Base-by-base conservation (phyloP, 2,797 vertebrate genomes). In the Sebastiscus albofasciatus region DNA sequence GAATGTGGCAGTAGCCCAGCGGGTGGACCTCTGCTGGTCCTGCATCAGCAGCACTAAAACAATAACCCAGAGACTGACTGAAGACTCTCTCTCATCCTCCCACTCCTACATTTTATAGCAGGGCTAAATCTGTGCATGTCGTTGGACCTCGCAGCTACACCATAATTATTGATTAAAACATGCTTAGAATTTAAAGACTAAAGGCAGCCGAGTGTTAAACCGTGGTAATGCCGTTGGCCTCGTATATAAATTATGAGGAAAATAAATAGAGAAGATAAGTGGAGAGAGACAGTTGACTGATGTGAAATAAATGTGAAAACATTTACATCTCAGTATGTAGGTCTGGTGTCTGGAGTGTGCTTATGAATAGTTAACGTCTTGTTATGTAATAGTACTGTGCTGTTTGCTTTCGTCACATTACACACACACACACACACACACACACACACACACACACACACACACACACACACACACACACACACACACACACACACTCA, bases 291-390 rank as follows among this genome's bases (percentile, higher is more conserved):
- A 5, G 42, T 6, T 52, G 31, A 65, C 62, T 69, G 49, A 34
- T n/a, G 29, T 58, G 72, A 72, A 24, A 49, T 8, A n/a, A 54
- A 34, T 1, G 29, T 31, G 6, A 20, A 24, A 65, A 54, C 24
- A 52, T 24, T 27, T 20, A n/a, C 14, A 33, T 81, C 18, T 72
- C 31, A 29, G 52, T 56, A 77, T 85, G 75, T 81, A 72, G 75
- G 55, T 70, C 72, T 75, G 52, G 67, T 75, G 71, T 75, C 70
- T 74, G 8, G 67, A 81, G 80, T 62, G 42, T 54, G 31, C 55
- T 66, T 61, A 86, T 87, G 33, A 78, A 86, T 87, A 87, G 16
- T 87, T 87, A 62, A 87, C 75, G 39, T 46, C 29, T 68, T 34
- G 69, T 91, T 89, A 86, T 54, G 49, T 85, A 86, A 87, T 49